These are phyloP conservation scores for Neoaliturus tenellus DNA, from an alignment of 2,888 invertebrate species.

Conservation along the genomic window DNA sequence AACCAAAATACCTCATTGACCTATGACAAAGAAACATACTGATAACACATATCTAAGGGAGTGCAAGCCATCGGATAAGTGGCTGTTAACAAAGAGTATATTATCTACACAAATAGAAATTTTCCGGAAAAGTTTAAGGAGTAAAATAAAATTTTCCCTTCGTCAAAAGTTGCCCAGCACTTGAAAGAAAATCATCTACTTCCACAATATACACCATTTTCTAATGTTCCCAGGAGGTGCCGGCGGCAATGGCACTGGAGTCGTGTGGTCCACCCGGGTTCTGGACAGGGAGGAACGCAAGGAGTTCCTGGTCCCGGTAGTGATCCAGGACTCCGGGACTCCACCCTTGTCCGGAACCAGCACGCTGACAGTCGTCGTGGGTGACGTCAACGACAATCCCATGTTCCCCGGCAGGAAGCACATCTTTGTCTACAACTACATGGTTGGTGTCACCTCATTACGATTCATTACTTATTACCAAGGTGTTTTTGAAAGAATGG, in stretches of 20 bases:
- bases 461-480: too few species aligned
- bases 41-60: too few species aligned
- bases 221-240: conserved; percentile 78
- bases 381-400: conserved; percentile 95
- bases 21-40: too few species aligned
- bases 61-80: too few species aligned
- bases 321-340: conserved; percentile 90
- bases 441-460: conserved; percentile 76
- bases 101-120: too few species aligned
- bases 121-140: too few species aligned
- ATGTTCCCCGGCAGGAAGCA: conserved; percentile 92
- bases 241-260: conserved; percentile 97
- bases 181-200: not conserved
- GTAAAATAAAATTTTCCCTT: too few species aligned
- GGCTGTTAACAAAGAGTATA: too few species aligned
- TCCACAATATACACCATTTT: too few species aligned
- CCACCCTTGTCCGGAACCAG: conserved; percentile 86
- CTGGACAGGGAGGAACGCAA: conserved; percentile 94
- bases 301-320: conserved; percentile 91
- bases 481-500: too few species aligned
- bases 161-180: too few species aligned
- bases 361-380: conserved; percentile 92
- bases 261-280: conserved; percentile 87
- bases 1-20: too few species aligned
- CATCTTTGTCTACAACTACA: conserved; percentile 96